Conservation (phyloP, 2,888 invertebrate species). For the Gastrophysa polygoni region DNA sequence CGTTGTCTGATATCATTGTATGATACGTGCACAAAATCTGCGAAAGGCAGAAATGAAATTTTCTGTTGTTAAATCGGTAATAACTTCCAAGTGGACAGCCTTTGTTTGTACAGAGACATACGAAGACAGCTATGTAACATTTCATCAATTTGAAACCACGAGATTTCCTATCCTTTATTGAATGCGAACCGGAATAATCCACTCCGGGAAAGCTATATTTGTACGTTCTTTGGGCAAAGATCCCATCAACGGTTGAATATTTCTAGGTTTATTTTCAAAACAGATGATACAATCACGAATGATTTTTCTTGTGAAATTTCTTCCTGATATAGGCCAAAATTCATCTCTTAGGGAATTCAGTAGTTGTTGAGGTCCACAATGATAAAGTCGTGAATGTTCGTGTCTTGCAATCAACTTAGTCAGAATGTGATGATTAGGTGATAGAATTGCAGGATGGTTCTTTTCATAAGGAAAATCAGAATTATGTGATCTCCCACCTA, state of each 20-base stretch:
- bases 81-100: no score
- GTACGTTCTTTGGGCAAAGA: constrained; percentile 6
- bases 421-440: no score
- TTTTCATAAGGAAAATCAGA: constrained; percentile 5
- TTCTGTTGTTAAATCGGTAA: no score
- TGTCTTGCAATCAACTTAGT: no score
- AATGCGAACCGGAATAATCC: constrained; percentile 32
- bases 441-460: constrained; percentile 3
- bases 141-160: constrained; percentile 13
- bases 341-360: background rate
- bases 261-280: constrained; percentile 1
- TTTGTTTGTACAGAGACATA: no score
- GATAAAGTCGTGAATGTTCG: no score
- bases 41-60: no score
- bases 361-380: no score
- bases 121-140: no score
- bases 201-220: constrained; percentile 3
- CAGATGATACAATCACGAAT: constrained; percentile 8
- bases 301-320: constrained; percentile 1
- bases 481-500: background rate
- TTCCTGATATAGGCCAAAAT: constrained; percentile 8
- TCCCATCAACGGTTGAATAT: background rate
- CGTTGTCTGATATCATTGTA: background rate
- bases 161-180: constrained; percentile 6
- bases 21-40: no score